Conservation (phyloP, 2,888 invertebrate species). For the Sesamia inferens region DNA sequence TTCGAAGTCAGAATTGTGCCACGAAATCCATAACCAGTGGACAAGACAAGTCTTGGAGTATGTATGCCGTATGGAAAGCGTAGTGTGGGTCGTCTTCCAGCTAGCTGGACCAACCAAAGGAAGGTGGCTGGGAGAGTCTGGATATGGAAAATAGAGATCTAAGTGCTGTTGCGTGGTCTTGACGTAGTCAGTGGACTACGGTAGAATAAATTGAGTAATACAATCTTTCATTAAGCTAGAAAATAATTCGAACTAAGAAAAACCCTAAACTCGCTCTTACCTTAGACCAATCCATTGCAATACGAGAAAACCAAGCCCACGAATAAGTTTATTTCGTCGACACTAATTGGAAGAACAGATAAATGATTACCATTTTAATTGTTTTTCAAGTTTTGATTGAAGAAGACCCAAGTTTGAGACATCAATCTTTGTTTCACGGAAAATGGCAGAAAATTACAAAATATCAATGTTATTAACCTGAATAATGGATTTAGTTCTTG, state of each 20-base stretch:
- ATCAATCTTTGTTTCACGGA: constrained; percentile 57
- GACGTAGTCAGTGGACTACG: not conserved
- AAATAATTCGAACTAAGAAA: not conserved
- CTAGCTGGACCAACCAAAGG: not conserved
- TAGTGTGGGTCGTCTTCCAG: not conserved
- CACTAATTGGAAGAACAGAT: constrained; percentile 78
- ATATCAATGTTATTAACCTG: constrained; percentile 45
- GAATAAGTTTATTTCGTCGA: constrained; percentile 72
- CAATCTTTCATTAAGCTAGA: not conserved
- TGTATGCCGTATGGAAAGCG: no score
- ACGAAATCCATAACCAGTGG: not conserved
- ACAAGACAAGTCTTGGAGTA: not conserved
- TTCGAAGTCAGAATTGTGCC: not conserved
- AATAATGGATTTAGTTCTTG: constrained; percentile 35
- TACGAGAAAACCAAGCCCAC: constrained; percentile 67
- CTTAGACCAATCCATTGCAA: constrained; percentile 57
- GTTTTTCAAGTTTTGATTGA: constrained; percentile 75
- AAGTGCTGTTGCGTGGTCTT: not conserved
- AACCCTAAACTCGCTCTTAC: not conserved
- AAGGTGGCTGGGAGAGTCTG: not conserved
- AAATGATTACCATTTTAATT: constrained; percentile 81
- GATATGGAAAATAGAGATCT: not conserved
- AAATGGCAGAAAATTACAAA: constrained; percentile 33
- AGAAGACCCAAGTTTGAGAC: constrained; percentile 52
- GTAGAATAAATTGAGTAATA: not conserved